A percentile compares a stretch with the other conserved stretches of the same genome.
phyloP scores from a whole-genome alignment of 2,888 invertebrate genomes.

The Hedychridium roseum region DNA sequence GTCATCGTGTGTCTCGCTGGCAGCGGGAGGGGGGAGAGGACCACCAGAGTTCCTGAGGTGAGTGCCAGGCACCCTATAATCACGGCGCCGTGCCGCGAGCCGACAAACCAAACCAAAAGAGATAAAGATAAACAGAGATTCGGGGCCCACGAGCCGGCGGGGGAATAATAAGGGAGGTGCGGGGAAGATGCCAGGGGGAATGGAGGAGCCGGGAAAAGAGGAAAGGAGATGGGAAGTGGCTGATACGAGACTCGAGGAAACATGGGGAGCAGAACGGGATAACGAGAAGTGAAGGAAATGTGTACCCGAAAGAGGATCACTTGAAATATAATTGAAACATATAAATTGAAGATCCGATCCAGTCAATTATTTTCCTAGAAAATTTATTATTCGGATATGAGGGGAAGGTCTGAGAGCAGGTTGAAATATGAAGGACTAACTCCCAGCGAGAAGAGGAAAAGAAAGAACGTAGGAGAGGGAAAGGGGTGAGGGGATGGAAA shows the following conservation, averaged over 20 bases:
- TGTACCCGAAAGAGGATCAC: too few species aligned
- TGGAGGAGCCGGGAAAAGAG: constrained; percentile 2
- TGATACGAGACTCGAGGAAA: too few species aligned
- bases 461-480: background rate
- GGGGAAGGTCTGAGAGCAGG: too few species aligned
- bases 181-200: constrained; percentile 20
- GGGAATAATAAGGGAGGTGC: constrained; percentile 16
- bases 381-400: too few species aligned
- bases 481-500: constrained; percentile 6
- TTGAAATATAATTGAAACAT: too few species aligned
- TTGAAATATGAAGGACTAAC: too few species aligned
- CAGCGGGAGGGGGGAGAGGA: constrained; percentile 43
- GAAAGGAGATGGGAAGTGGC: background rate
- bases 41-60: constrained; percentile 64
- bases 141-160: constrained; percentile 57
- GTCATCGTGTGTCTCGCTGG: constrained; percentile 10
- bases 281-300: too few species aligned
- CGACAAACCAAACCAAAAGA: constrained; percentile 64
- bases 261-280: too few species aligned
- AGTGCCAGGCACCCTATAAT: constrained; percentile 63
- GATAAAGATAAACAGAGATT: constrained; percentile 64
- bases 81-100: constrained; percentile 63
- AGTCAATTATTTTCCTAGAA: too few species aligned
- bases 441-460: too few species aligned
- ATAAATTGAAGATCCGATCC: too few species aligned